Evolutionary conservation across 2,113 vertebrate species (phyloP), one percentile per base, ranked within the genome.

Genomic region (Mungos mungo): DNA sequence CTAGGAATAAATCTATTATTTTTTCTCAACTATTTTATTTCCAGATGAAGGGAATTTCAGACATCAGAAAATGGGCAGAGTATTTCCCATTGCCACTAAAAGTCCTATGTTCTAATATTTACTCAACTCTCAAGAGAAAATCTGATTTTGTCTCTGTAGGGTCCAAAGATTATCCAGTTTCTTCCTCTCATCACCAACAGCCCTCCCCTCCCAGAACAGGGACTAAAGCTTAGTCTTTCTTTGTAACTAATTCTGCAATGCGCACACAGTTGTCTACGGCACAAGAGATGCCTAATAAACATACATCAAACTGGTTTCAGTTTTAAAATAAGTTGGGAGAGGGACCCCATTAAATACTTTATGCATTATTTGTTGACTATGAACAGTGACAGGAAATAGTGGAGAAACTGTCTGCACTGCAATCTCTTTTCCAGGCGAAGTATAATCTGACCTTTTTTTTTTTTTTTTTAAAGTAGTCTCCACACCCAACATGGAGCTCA

Each of bases 51-150:
- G 25, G 66, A 88, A 95, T 52, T 76, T 69, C 14, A 91, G 25
- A 29, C 14, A 82, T 93, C 21, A 80, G 38, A 96, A 94, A 80
- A 31, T 0, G 83, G 41, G 85, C 35, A 91, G 21, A 95, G 33
- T 79, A 95, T 68, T 93, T 90, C 38, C 65, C 74, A 74, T 15
- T 95, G 83, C 54, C 69, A 91, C 23, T 91, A 79, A 88, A 92
- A 95, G 45, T 54, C 35, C 16, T 38, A 76, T 33, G 45, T 60
- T 91, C 66, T 84, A 80, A 45, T 80, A 93, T 35, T 60, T 50
- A 84, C 16, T 95, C 60, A 93, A 54, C 18, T 88, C 35, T 54
- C 25, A 76, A 96, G 41, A 94, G 38, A 86, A 92, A 97, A 90
- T 47, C 19, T 83, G 35, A 65, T 91, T 96, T 77, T 88, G 18